These are phyloP conservation scores for Albula goreensis DNA, from an alignment of 2,113 vertebrate genomes.

Conservation along the genomic window DNA sequence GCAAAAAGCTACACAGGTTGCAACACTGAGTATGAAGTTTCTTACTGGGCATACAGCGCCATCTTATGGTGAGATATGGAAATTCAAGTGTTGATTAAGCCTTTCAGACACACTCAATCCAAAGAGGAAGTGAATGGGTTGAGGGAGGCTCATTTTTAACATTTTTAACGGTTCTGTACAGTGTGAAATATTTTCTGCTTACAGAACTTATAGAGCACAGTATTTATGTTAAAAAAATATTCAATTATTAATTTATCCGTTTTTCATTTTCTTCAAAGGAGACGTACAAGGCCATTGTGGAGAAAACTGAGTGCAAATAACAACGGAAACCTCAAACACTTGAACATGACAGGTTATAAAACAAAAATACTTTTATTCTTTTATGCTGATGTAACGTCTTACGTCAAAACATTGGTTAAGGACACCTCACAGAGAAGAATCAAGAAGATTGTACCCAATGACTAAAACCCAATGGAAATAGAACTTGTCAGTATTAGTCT, in stretches of 20 bases:
- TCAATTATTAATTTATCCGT: neutral
- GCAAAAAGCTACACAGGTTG: too few species aligned
- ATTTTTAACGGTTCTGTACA: neutral
- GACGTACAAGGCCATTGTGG: neutral
- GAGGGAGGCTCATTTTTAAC: neutral
- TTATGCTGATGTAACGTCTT: neutral
- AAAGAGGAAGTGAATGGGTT: neutral
- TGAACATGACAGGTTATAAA: neutral
- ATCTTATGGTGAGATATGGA: conserved; percentile 63
- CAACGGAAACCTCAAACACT: neutral
- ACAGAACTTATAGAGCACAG: neutral
- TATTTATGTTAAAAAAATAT: neutral
- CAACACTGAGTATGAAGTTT: neutral
- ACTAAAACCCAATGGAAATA: neutral
- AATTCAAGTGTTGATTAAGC: conserved; percentile 40
- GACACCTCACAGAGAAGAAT: neutral
- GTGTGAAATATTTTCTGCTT: neutral
- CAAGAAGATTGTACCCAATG: neutral
- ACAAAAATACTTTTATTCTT: neutral
- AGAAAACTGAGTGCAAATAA: neutral
- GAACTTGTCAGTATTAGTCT: neutral
- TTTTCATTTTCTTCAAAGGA: neutral
- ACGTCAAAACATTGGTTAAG: neutral
- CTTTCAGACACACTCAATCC: neutral
- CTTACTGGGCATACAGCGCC: conserved; percentile 60